Conservation (phyloP, 2,797 vertebrate species). For the Vespertilio murinus region DNA sequence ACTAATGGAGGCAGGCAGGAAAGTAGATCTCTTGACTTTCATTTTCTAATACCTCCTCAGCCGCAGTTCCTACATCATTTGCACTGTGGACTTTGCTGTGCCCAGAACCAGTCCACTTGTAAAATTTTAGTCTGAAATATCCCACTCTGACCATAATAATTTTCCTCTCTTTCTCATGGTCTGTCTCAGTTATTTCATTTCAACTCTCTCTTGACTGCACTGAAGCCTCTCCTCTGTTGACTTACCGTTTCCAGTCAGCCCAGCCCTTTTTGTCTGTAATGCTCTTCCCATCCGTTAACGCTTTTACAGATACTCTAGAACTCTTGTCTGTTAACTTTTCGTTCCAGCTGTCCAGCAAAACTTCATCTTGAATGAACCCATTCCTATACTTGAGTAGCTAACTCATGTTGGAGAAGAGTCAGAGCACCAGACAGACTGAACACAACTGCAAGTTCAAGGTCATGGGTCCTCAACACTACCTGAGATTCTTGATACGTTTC, state of each 20-base stretch:
- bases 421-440: neutral
- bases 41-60: neutral
- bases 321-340: neutral
- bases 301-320: neutral
- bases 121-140: neutral
- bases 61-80: neutral
- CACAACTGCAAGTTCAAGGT: neutral
- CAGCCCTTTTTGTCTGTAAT: neutral
- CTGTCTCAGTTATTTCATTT: neutral
- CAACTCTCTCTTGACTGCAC: neutral
- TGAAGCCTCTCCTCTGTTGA: neutral
- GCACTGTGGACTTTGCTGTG: neutral
- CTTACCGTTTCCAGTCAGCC: neutral
- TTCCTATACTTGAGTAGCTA: neutral
- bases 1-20: neutral
- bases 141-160: neutral
- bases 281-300: neutral
- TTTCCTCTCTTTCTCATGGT: neutral
- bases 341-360: neutral
- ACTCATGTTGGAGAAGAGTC: neutral
- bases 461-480: neutral
- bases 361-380: neutral
- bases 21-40: neutral
- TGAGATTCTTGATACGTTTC: neutral
- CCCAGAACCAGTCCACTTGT: neutral